phyloP scores from a whole-genome alignment of 2,888 invertebrate species.

The Icerya purchasi region DNA sequence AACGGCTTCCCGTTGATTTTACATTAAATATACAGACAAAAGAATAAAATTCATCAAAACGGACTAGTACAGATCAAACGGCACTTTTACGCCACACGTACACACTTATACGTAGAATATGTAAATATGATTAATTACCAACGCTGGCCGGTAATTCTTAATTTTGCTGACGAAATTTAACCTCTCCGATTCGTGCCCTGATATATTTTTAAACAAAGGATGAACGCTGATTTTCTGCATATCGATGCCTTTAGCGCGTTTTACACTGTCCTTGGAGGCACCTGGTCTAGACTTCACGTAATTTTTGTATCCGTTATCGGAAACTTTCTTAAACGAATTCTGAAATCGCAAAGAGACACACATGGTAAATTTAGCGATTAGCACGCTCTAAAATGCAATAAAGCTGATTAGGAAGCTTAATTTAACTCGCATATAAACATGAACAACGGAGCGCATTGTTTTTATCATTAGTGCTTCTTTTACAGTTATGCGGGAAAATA shows the following conservation, averaged over 20 bases:
- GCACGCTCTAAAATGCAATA: too few species aligned
- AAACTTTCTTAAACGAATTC: slow-evolving; percentile 45
- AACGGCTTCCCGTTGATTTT: too few species aligned
- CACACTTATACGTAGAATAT: too few species aligned
- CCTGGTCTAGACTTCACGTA: slow-evolving; percentile 70
- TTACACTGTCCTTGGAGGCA: slow-evolving; percentile 74
- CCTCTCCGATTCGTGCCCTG: slow-evolving; percentile 24
- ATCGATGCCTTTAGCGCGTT: slow-evolving; percentile 51
- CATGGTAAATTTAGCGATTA: too few species aligned
- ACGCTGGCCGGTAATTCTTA: slow-evolving; percentile 52
- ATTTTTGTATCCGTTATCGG: slow-evolving; percentile 74
- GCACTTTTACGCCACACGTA: too few species aligned
- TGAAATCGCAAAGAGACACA: slow-evolving; percentile 23
- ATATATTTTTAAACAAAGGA: slow-evolving; percentile 35
- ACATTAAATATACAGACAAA: too few species aligned
- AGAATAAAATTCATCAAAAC: too few species aligned
- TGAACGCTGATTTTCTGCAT: slow-evolving; percentile 36
- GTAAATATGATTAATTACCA: too few species aligned
- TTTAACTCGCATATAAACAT: not conserved
- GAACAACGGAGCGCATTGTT: too few species aligned
- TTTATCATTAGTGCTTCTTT: too few species aligned
- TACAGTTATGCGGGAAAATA: too few species aligned
- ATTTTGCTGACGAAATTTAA: slow-evolving; percentile 38
- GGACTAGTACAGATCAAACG: too few species aligned
- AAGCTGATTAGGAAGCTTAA: not conserved